Evolutionary conservation across 2,888 invertebrate species (phyloP).

Genomic region (Carcina quercana): DNA sequence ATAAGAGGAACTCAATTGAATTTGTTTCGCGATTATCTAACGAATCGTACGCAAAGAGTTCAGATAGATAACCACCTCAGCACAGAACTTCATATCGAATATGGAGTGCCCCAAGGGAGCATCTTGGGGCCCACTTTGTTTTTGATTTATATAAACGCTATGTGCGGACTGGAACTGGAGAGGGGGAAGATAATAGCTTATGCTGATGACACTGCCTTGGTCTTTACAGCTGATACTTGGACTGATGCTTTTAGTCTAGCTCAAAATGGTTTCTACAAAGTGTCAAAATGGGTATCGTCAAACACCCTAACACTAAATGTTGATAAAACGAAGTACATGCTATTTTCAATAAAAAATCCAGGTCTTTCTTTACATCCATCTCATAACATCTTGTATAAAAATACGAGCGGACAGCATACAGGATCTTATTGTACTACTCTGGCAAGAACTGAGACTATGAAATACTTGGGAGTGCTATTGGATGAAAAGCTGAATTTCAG

Average conservation of each 20-base stretch:
- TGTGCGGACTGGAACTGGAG: not conserved
- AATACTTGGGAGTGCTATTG: too few relatives aligned
- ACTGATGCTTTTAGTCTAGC: not conserved
- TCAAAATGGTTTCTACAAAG: not conserved
- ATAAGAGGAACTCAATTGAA: not conserved
- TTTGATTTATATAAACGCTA: not conserved
- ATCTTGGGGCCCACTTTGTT: conserved; percentile 2
- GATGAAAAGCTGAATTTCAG: too few relatives aligned
- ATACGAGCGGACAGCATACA: too few relatives aligned
- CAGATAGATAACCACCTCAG: not conserved
- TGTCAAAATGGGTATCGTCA: not conserved
- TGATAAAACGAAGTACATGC: conserved; percentile 1
- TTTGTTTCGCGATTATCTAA: not conserved
- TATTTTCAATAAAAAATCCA: not conserved
- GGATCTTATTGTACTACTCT: too few relatives aligned
- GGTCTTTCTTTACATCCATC: too few relatives aligned
- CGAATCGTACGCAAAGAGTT: not conserved
- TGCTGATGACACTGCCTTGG: conserved; percentile 1
- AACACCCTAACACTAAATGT: conserved; percentile 1
- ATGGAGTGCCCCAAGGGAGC: conserved; percentile 1
- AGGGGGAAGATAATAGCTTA: not conserved
- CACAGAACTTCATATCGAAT: not conserved
- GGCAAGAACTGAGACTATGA: too few relatives aligned
- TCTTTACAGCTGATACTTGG: not conserved
- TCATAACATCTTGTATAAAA: too few relatives aligned